Conservation (phyloP, 1,140 invertebrate genomes). For the Drosophila sp. region DNA sequence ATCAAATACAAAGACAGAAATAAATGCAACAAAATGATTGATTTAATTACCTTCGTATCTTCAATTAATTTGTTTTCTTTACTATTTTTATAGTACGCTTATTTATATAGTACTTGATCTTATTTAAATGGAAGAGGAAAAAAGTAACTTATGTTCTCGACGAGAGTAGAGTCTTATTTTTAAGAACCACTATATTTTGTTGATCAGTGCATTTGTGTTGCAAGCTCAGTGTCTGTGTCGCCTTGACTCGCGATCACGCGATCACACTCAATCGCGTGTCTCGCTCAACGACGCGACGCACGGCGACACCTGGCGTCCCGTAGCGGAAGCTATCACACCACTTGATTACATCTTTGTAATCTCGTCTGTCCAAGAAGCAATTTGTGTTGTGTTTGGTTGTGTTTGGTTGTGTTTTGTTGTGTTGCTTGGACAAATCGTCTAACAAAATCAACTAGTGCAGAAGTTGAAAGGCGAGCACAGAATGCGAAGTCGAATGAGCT, state of each 20-base stretch:
- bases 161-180: too few species aligned
- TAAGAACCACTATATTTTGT: too few species aligned
- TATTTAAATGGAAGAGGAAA: too few species aligned
- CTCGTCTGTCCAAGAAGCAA: not conserved
- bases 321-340: constrained; percentile 30
- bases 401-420: too few species aligned
- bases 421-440: constrained; percentile 18
- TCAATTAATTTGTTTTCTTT: too few species aligned
- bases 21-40: too few species aligned
- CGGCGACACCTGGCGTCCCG: constrained; percentile 32
- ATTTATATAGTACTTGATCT: too few species aligned
- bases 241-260: constrained; percentile 51
- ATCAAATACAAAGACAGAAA: too few species aligned
- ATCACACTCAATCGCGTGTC: constrained; percentile 36
- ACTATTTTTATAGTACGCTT: too few species aligned
- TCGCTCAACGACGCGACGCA: not conserved
- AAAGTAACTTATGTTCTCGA: too few species aligned
- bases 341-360: constrained; percentile 15
- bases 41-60: too few species aligned
- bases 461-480: constrained; percentile 21
- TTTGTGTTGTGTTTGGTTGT: constrained; percentile 10
- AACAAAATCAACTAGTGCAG: constrained; percentile 36
- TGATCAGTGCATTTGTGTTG: too few species aligned
- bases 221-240: not conserved
- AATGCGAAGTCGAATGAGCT: constrained; percentile 1